Conservation (phyloP, 1,140 invertebrate species). For the Popillia japonica region DNA sequence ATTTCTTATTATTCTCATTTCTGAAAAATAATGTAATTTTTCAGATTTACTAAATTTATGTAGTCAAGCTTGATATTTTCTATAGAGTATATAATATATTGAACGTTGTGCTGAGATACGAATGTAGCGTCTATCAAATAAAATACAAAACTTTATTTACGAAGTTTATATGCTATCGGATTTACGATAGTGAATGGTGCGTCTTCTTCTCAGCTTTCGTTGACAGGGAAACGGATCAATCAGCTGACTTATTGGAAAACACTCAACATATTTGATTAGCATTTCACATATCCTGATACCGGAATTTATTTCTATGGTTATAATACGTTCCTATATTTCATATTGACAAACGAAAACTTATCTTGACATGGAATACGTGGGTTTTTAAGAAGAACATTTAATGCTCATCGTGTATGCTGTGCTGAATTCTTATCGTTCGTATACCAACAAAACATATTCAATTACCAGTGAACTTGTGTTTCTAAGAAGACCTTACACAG, state of each 20-base stretch:
- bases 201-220: conserved; percentile 17
- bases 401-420: neutral
- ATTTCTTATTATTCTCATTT: too few relatives aligned
- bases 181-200: neutral
- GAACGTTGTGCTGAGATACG: neutral
- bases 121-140: neutral
- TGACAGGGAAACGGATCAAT: conserved; percentile 20
- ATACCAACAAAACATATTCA: too few relatives aligned
- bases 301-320: conserved; percentile 13
- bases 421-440: neutral
- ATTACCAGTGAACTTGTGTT: too few relatives aligned
- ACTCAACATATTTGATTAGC: conserved; percentile 35
- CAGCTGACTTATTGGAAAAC: conserved; percentile 31
- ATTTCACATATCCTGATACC: conserved; percentile 6
- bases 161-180: neutral
- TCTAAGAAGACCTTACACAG: too few relatives aligned
- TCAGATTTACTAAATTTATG: too few relatives aligned
- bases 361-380: neutral
- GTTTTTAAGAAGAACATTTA: neutral
- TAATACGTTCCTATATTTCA: conserved; percentile 12
- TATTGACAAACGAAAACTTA: conserved; percentile 19
- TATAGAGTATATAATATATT: neutral
- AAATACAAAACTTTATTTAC: conserved; percentile 19
- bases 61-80: too few relatives aligned
- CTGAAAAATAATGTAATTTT: too few relatives aligned